Evolutionary conservation across 2,113 vertebrate genomes (phyloP).

Genomic region (Zootoca vivipara): DNA sequence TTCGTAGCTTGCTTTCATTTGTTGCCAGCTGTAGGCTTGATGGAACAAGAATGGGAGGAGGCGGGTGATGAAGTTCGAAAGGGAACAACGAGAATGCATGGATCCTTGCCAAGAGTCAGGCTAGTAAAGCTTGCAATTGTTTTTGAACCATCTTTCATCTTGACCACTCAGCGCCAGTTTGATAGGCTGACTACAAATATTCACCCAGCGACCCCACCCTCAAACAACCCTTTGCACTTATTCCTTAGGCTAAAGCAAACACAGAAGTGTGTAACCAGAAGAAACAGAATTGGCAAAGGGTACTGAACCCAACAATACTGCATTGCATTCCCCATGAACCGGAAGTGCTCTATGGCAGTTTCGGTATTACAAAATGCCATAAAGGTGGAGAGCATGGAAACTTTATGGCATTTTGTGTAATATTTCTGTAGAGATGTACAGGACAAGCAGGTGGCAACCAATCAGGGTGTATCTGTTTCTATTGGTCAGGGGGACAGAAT

Average conservation of each 20-base stretch:
- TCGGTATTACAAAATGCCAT: neutral
- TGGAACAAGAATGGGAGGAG: conserved; percentile 16
- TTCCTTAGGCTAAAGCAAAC: fast-evolving
- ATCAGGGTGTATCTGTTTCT: too few species aligned
- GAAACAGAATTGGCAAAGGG: fast-evolving
- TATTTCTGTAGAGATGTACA: neutral
- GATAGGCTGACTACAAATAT: neutral
- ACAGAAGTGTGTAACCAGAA: neutral
- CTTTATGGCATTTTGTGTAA: neutral
- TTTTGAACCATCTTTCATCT: neutral
- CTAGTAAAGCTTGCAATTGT: fast-evolving
- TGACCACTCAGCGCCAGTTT: neutral
- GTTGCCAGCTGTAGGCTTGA: neutral
- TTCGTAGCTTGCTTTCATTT: neutral
- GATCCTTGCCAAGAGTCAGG: conserved; percentile 32
- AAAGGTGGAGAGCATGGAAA: neutral
- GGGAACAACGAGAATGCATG: conserved; percentile 27
- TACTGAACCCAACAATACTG: neutral
- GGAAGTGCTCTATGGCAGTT: neutral
- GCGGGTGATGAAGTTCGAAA: neutral
- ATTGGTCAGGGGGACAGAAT: too few species aligned
- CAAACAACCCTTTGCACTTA: neutral
- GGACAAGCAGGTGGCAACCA: neutral
- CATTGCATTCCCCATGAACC: neutral
- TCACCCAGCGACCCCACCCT: neutral